These are phyloP conservation scores for Poecilus cupreus DNA, from an alignment of 2,888 invertebrate genomes.

Conservation along the genomic window DNA sequence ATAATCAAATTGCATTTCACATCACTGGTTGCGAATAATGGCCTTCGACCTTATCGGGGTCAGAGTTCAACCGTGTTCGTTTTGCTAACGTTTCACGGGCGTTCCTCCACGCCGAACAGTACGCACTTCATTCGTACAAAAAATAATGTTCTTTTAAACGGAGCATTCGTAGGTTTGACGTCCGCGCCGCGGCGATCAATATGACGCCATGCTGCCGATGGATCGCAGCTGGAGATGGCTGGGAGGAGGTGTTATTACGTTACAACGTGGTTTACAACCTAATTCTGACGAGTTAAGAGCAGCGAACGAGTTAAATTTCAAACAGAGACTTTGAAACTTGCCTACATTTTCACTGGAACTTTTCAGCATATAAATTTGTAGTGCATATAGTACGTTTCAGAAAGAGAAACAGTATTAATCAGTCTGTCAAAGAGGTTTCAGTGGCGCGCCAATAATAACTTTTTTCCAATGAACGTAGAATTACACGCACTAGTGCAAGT, in stretches of 20 bases:
- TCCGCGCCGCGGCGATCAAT: not conserved
- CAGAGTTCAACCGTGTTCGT: slow-evolving; percentile 32
- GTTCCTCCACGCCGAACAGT: not conserved
- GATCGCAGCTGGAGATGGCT: not conserved
- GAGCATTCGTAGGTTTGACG: not conserved
- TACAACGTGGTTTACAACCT: slow-evolving; percentile 21
- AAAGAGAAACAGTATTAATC: too few species aligned
- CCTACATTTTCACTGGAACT: too few species aligned
- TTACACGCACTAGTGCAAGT: too few species aligned
- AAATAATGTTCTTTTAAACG: slow-evolving; percentile 49
- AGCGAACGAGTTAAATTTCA: not conserved
- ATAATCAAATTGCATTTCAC: slow-evolving; percentile 27
- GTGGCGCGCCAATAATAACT: too few species aligned
- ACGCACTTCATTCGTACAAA: slow-evolving; percentile 34
- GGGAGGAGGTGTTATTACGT: not conserved
- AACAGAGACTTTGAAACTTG: too few species aligned
- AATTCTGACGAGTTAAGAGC: slow-evolving; percentile 49
- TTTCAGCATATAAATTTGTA: too few species aligned
- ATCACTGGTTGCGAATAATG: slow-evolving; percentile 24
- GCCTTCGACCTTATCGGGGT: slow-evolving; percentile 31
- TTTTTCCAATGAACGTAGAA: too few species aligned
- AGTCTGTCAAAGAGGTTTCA: too few species aligned
- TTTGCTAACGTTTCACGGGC: slow-evolving; percentile 7
- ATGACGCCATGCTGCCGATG: not conserved
- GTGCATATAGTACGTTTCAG: too few species aligned